These are phyloP conservation scores for Luehdorfia chinensis DNA, from an alignment of 1,140 invertebrate species.

Conservation along the genomic window DNA sequence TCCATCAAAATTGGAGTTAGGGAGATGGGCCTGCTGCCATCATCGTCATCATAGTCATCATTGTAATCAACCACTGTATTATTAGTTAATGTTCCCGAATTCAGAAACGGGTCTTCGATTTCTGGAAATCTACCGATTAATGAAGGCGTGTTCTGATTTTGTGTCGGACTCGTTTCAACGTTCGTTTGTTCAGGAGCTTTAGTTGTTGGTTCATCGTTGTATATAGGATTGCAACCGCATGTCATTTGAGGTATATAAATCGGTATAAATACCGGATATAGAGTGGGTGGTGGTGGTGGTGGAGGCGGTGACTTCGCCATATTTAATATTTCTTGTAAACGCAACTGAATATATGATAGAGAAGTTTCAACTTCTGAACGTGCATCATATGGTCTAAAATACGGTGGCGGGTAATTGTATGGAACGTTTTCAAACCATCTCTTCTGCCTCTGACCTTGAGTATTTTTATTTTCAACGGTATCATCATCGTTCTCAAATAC, in stretches of 20 bases:
- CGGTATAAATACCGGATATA: conserved; percentile 42
- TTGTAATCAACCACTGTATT: not conserved
- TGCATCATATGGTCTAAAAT: not conserved
- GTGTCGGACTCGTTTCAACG: not conserved
- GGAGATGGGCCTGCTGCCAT: conserved; percentile 30
- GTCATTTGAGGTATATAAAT: conserved; percentile 32
- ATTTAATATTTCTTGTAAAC: conserved; percentile 6
- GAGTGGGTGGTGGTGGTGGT: conserved; percentile 40
- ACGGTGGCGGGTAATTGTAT: not conserved
- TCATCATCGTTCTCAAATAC: not conserved
- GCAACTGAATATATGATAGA: conserved; percentile 1
- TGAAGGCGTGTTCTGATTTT: not conserved
- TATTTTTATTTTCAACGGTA: not conserved
- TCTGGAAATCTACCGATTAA: conserved; percentile 18
- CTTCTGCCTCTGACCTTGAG: conserved; percentile 6
- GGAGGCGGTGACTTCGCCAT: conserved; percentile 25
- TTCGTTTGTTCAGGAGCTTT: conserved; percentile 3
- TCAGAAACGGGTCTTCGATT: conserved; percentile 28
- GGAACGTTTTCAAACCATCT: conserved; percentile 3
- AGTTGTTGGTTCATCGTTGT: conserved; percentile 6
- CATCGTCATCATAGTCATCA: conserved; percentile 24
- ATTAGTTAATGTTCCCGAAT: conserved; percentile 21
- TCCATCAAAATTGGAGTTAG: conserved; percentile 18
- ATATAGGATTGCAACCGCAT: conserved; percentile 12
- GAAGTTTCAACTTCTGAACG: not conserved